A percentile compares a stretch with the other conserved stretches of the same genome.
Conservation (phyloP, 2,113 vertebrate genomes). For the Sinocyclocheilus grahami region DNA sequence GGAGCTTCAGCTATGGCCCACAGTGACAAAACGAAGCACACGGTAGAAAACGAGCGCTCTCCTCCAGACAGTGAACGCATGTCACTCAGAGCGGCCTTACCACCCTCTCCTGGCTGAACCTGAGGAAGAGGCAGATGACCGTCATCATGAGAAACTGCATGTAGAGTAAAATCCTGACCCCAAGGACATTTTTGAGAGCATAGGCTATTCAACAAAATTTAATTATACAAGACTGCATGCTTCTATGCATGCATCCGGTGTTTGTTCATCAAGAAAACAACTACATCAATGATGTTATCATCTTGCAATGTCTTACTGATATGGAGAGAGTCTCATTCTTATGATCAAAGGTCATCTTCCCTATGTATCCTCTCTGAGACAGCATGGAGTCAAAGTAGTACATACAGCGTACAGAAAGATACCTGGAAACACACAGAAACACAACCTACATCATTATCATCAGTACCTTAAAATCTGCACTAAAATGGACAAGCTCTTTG, state of each 20-base stretch:
- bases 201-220: neutral
- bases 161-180: neutral
- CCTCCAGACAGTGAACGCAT: slow-evolving; percentile 92
- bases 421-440: slow-evolving; percentile 68
- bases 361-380: slow-evolving; percentile 83
- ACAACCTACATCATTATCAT: neutral
- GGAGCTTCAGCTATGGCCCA: slow-evolving; percentile 95
- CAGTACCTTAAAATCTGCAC: neutral
- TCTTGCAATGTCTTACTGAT: slow-evolving; percentile 79
- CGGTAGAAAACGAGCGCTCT: slow-evolving; percentile 95
- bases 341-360: slow-evolving; percentile 91
- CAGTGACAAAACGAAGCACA: slow-evolving; percentile 93
- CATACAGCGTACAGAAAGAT: slow-evolving; percentile 88
- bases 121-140: slow-evolving; percentile 54
- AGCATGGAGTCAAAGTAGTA: slow-evolving; percentile 89
- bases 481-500: slow-evolving; percentile 71
- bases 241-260: neutral
- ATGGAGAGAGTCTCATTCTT: slow-evolving; percentile 87
- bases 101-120: slow-evolving; percentile 90
- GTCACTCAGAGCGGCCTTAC: slow-evolving; percentile 77
- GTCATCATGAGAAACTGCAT: neutral
- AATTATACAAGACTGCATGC: neutral
- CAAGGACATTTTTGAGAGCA: neutral
- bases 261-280: neutral
- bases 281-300: neutral